Evolutionary conservation across 2,888 invertebrate species (phyloP).

Genomic region (Limulus polyphemus): DNA sequence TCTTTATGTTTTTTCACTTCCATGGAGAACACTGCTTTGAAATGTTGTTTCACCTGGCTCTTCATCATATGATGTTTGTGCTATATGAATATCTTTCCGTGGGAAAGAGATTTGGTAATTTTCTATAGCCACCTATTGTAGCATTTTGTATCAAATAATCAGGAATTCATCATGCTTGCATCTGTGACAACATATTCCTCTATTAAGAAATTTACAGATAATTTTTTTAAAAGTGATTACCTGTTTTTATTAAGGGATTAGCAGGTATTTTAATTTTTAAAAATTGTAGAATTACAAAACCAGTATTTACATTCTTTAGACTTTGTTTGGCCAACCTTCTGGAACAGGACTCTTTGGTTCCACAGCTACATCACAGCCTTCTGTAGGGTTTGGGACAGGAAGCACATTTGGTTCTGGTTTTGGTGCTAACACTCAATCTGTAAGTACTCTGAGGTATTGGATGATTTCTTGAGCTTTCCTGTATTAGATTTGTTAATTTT

Average conservation of each 20-base stretch:
- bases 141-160: too few species aligned
- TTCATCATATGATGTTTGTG: too few species aligned
- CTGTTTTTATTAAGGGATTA: background rate
- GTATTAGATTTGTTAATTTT: background rate
- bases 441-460: slow-evolving; percentile 3
- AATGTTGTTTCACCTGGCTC: too few species aligned
- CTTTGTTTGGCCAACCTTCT: slow-evolving; percentile 18
- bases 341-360: slow-evolving; percentile 17
- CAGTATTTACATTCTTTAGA: slow-evolving; percentile 1
- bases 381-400: slow-evolving; percentile 16
- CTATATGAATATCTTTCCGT: too few species aligned
- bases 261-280: too few species aligned
- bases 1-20: too few species aligned
- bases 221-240: background rate
- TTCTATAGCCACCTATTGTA: too few species aligned
- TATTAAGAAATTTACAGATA: background rate
- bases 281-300: too few species aligned
- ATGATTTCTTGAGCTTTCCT: background rate
- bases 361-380: slow-evolving; percentile 17
- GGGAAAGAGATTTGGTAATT: too few species aligned
- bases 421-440: slow-evolving; percentile 21
- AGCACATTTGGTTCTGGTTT: slow-evolving; percentile 17
- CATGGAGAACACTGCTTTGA: too few species aligned
- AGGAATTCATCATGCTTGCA: too few species aligned
- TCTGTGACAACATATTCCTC: too few species aligned